These are phyloP conservation scores for Ctenodactylus gundi DNA, from an alignment of 2,113 vertebrate genomes.

Conservation along the genomic window DNA sequence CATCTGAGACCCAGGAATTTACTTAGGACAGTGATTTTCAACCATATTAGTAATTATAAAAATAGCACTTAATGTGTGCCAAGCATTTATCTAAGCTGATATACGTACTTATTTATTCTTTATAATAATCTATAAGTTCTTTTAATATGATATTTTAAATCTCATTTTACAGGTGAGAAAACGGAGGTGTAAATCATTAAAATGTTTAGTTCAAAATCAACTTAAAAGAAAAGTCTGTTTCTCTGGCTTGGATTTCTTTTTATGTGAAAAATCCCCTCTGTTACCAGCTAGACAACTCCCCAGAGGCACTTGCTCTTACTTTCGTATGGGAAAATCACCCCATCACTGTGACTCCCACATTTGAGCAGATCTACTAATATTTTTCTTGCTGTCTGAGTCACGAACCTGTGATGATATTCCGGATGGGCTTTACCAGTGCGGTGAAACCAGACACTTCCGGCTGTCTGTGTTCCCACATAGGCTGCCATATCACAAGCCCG, in stretches of 20 bases:
- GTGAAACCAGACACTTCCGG: constrained; percentile 96
- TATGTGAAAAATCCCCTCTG: background rate
- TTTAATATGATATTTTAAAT: background rate
- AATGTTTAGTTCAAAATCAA: background rate
- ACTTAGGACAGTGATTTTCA: too few relatives aligned
- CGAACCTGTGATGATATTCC: constrained; percentile 96
- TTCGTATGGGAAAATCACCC: background rate
- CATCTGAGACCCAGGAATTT: too few relatives aligned
- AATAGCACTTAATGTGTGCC: background rate
- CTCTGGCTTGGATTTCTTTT: background rate
- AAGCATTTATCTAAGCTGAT: background rate
- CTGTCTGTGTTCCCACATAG: constrained; percentile 99
- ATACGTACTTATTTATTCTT: background rate
- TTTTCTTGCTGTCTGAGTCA: background rate
- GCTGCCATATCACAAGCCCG: constrained; percentile 98
- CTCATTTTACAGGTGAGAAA: background rate
- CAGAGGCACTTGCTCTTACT: background rate
- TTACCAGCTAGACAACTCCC: background rate
- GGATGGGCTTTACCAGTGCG: constrained; percentile 93
- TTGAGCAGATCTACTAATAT: background rate
- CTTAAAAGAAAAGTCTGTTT: background rate
- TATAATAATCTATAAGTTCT: background rate
- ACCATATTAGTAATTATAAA: background rate
- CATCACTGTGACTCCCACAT: background rate
- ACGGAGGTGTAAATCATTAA: background rate